Percentiles rank a stretch among this genome's conserved stretches.
phyloP scores from a whole-genome alignment of 2,797 vertebrate species.

The Pangasius larnaudii region DNA sequence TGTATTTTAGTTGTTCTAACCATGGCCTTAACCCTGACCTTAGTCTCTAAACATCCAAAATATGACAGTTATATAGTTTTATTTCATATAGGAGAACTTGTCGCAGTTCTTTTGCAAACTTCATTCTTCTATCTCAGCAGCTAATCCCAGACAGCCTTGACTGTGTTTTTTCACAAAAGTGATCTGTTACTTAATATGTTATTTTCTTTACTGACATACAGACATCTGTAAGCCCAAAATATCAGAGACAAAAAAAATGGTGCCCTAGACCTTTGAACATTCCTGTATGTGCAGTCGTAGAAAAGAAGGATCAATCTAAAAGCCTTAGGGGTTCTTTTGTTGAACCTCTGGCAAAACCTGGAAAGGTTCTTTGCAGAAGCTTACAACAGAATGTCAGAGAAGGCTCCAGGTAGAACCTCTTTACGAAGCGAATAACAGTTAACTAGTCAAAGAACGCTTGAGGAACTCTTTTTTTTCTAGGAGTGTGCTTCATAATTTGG shows the following conservation, averaged over 20 bases:
- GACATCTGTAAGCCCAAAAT: not conserved
- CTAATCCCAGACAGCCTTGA: not conserved
- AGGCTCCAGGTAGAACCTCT: not conserved
- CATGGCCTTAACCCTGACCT: not conserved
- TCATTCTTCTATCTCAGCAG: not conserved
- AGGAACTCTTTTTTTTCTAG: not conserved
- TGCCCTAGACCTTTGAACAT: not conserved
- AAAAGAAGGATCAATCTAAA: constrained; percentile 14
- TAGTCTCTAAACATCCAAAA: too few relatives aligned
- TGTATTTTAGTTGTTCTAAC: not conserved
- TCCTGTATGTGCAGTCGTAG: not conserved
- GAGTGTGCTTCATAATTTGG: not conserved
- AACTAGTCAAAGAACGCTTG: not conserved
- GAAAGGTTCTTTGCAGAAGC: not conserved
- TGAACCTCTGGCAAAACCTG: not conserved
- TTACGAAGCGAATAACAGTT: not conserved
- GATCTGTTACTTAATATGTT: not conserved
- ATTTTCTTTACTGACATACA: not conserved
- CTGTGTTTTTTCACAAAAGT: not conserved
- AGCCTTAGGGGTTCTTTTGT: constrained; percentile 18
- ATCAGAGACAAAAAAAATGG: not conserved
- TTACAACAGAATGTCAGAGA: constrained; percentile 21
- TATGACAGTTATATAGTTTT: not conserved
- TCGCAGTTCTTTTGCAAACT: not conserved
- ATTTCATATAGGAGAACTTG: not conserved